Base-by-base conservation (phyloP, 2,113 vertebrate genomes). In the Phylloscopus trochilus region DNA sequence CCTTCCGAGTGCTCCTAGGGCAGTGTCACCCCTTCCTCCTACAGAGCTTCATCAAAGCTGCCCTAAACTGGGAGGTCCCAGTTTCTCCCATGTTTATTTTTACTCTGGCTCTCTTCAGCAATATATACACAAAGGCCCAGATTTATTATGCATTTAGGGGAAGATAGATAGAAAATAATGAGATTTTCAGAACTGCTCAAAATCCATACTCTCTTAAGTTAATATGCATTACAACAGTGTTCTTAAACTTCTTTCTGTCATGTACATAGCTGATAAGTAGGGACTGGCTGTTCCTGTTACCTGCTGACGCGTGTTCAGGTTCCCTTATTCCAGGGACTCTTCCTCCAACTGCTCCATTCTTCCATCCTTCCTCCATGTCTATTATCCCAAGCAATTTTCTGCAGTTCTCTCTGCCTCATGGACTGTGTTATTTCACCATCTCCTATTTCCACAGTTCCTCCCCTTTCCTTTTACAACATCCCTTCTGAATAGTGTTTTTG, bases 401-500 rank as follows among this genome's bases (percentile, higher is more conserved):
- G 52, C 75, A 53, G 33, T 68, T 58, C 51, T 85, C 12, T 21
- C 33, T 93, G 33, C 69, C 47, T 87, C 37, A 16, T 27, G 60
- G 37, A 63, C 46, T 79, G 52, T 55, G 15, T 66, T 90, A 83
- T 94, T 85, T 84, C 30, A 67, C 72, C 60, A 37, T 88, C 78
- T 82, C 55, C 11, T 70, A 2, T 81, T 81, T 75, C 68, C 37
- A 56, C 44, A 86, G 7, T 83, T 77, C 31, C 39, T 75, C 2
- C 20, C 13, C 13, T 70, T 90, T 88, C 67, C 28, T 35, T 90
- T 82, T 73, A 39, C 2, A 10, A n/a, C 8, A 51, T 89, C 39
- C 64, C 47, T 84, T 52, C 47, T 91, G 82, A 95, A 83, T 53
- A 26, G 9, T 28, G 17, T 90, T 93, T 93, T 88, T 90, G 49